Evolutionary conservation across 2,113 vertebrate species (phyloP), one percentile per base, ranked within the genome.

Genomic region (Erinaceus europaeus): DNA sequence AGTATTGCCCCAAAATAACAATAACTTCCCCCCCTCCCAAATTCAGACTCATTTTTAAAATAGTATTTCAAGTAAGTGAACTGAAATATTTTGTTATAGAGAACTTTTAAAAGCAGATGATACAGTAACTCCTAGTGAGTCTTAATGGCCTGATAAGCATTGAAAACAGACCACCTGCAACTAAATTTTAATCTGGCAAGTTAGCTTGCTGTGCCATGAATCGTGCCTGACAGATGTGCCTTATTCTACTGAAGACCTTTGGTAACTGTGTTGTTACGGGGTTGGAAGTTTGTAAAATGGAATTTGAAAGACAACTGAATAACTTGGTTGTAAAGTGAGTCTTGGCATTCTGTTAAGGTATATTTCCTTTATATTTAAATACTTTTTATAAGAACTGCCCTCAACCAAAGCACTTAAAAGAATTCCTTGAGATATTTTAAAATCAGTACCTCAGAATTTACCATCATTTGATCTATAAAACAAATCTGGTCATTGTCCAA

Each of bases 401-500:
- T 72, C n/a, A 68, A 85, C 67, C 17, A 88, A 74, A 82, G 62
- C 42, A 79, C 29, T 88, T 91, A 50, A 53, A 91, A 81, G 62
- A 42, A 8, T 38, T 7, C 34, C 71, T 34, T 52, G 78, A 87
- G 50, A 21, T 82, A 50, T 32, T 84, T 20, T 55, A 32, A 21
- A 67, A 50, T 72, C 29, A 50, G 23, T 40, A 36, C 36, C 53
- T 67, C 32, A 65, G 64, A 48, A 38, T 64, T 34, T 46, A 84
- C 52, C 48, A 62, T 48, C 17, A 3, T 2, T 72, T 71, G 8
- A 29, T 38, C 17, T 90, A 6, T 73, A 46, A 59, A 67, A 57
- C 21, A 90, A 59, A 78, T 83, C 12, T 61, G n/a, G 57, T 32
- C 38, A 75, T 59, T 23, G 13, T 23, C 2, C 15, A n/a, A n/a